Base-by-base conservation (phyloP, 64 coral and sea anemone genomes). In the Porites lutea region DNA sequence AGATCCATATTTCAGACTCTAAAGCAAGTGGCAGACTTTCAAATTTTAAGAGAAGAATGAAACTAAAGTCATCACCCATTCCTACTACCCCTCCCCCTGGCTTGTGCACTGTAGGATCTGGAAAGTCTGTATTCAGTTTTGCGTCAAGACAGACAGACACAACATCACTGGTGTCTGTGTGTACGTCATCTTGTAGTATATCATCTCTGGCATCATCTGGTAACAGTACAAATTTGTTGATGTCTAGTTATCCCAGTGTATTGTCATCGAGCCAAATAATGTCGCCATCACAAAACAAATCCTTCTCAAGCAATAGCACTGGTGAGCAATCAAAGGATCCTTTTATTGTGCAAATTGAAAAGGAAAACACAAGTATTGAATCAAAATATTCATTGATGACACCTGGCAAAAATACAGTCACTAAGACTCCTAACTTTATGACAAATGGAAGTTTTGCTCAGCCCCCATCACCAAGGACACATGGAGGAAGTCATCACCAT, bases 1-100 rank as follows among this genome's bases (percentile, higher is more conserved):
- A 83, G 48, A 50, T 82, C 10, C 53, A 89, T 65, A 49, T 75
- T 14, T 58, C 49, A 7, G 88, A 91, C 70, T 54, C 91, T 18
- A 87, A 78, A 87, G 91, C 52, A 53, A 93, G 71, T 62, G 83
- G 75, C 44, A 87, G 58, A 58, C 84, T 90, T 59, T 59, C 87
- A 75, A 97, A 92, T 21, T 97, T 97, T 65, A 97, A 97, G 72
- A 97, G 95, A 72, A 97, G 93, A 75, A 23, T 77, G 12, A 90
- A 85, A 15, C 83, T 63, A 0, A 93, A 86, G 70, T 54, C 52
- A 70, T 75, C 71, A 52, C 75, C 82, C 22, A 87, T 72, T 70
- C 59, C 72, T 65, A 67, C 91, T 21, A 84, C 81, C 48, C 62
- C 81, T 12, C 91, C 91, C 78, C 74, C 72, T 57, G 69, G 69